Conservation (phyloP, 2,797 vertebrate species). For the Lophotriccus pileatus region DNA sequence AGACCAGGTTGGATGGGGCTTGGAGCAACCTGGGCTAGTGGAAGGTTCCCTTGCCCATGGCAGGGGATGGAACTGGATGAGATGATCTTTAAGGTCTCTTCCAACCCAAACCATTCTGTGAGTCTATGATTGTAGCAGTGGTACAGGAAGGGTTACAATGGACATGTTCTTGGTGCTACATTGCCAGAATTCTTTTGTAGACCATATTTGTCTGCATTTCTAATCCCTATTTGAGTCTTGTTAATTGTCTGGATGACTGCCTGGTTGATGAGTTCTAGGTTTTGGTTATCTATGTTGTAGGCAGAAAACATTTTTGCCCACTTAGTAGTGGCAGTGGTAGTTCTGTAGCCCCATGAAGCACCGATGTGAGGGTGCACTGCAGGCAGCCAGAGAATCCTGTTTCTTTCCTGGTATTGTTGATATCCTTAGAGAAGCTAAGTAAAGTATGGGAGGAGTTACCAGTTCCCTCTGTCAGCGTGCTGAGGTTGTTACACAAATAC, state of each 20-base stretch:
- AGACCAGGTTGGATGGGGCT: no score
- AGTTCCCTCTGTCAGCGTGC: neutral
- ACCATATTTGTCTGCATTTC: neutral
- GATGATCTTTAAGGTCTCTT: neutral
- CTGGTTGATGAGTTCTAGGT: neutral
- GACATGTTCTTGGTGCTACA: neutral
- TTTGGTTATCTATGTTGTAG: neutral
- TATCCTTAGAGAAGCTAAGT: neutral
- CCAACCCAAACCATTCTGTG: neutral
- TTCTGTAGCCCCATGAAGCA: neutral
- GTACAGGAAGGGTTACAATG: neutral
- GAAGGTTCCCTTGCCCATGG: neutral
- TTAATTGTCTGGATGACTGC: neutral
- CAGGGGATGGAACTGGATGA: neutral
- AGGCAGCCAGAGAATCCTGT: neutral
- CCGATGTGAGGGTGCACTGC: neutral
- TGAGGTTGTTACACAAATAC: neutral
- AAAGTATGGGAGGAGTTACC: neutral
- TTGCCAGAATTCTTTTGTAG: neutral
- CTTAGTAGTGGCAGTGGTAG: neutral
- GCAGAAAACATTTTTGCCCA: neutral
- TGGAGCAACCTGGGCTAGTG: neutral
- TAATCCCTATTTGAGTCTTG: neutral
- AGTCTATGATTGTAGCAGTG: neutral
- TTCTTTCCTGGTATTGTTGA: neutral